A percentile compares a stretch with the other conserved stretches of the same genome.
Evolutionary conservation across 2,888 invertebrate genomes (phyloP).

Genomic region (Pristionchus fissidentatus): DNA sequence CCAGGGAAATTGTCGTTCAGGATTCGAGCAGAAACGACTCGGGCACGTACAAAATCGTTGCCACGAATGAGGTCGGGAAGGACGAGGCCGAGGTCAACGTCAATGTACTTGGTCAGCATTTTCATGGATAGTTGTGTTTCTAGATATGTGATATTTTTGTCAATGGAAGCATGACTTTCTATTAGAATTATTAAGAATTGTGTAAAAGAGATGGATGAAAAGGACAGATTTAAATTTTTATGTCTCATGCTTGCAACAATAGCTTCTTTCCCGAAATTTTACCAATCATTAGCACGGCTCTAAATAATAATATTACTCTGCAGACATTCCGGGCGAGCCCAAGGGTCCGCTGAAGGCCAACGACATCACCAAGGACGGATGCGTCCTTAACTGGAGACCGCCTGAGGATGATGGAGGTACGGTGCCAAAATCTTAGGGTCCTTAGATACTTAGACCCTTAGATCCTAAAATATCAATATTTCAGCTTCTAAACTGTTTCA

Average conservation of each 20-base stretch:
- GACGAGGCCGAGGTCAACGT: constrained; percentile 78
- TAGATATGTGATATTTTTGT: neutral
- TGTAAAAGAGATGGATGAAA: neutral
- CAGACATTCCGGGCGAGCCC: constrained; percentile 79
- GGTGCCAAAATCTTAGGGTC: neutral
- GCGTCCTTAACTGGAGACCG: constrained; percentile 92
- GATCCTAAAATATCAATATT: neutral
- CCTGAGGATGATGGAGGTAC: constrained; percentile 92
- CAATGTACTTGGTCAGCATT: constrained; percentile 82
- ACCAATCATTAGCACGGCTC: neutral
- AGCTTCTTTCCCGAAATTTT: no score
- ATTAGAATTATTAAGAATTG: neutral
- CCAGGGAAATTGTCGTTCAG: neutral
- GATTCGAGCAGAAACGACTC: constrained; percentile 80
- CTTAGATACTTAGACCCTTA: neutral
- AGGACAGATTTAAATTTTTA: neutral
- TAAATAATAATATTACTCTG: neutral
- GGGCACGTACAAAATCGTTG: constrained; percentile 78
- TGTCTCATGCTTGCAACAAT: no score
- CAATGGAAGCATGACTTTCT: neutral
- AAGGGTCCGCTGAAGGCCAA: constrained; percentile 89
- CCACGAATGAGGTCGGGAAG: constrained; percentile 78
- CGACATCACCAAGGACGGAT: constrained; percentile 89
- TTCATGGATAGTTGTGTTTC: neutral
- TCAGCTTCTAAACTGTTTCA: neutral